A percentile compares a stretch with the other conserved stretches of the same genome.
Evolutionary conservation across 2,888 invertebrate species (phyloP).

Genomic region (Lacanobia oleracea): DNA sequence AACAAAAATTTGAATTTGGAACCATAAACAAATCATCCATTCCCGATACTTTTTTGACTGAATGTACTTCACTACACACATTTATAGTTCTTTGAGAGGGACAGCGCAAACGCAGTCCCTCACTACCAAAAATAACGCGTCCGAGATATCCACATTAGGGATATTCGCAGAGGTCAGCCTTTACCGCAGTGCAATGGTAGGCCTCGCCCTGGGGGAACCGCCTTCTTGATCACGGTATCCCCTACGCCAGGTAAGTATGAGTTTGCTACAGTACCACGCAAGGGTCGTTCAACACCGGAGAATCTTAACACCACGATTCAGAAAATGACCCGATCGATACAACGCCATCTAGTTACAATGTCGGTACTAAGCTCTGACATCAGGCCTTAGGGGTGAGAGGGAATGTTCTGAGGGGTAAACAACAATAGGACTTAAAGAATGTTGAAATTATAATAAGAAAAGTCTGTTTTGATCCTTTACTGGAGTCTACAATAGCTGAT

Average conservation of each 20-base stretch:
- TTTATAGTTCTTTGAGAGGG: not conserved
- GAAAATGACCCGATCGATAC: not conserved
- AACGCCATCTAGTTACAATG: constrained; percentile 30
- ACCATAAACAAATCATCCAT: too few relatives aligned
- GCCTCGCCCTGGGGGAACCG: constrained; percentile 39
- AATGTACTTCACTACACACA: too few relatives aligned
- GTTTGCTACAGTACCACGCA: not conserved
- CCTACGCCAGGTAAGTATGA: constrained; percentile 47
- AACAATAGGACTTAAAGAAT: not conserved
- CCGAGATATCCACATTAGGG: constrained; percentile 47
- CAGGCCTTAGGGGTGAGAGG: not conserved
- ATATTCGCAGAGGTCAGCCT: constrained; percentile 42
- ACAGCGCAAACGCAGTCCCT: constrained; percentile 45
- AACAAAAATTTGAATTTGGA: too few relatives aligned
- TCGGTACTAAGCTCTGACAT: not conserved
- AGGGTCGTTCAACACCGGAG: constrained; percentile 15
- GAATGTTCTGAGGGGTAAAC: not conserved
- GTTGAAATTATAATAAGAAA: not conserved
- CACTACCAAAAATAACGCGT: constrained; percentile 43
- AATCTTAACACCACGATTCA: constrained; percentile 37
- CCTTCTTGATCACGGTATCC: constrained; percentile 28
- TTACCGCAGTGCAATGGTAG: constrained; percentile 34
- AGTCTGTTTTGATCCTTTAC: not conserved
- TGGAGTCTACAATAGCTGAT: too few relatives aligned
- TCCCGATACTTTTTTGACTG: too few relatives aligned